Percentiles rank a stretch among this genome's conserved stretches.
These are phyloP conservation scores for Ceyx melanurus DNA, from an alignment of 2,113 vertebrate genomes.

Conservation along the genomic window DNA sequence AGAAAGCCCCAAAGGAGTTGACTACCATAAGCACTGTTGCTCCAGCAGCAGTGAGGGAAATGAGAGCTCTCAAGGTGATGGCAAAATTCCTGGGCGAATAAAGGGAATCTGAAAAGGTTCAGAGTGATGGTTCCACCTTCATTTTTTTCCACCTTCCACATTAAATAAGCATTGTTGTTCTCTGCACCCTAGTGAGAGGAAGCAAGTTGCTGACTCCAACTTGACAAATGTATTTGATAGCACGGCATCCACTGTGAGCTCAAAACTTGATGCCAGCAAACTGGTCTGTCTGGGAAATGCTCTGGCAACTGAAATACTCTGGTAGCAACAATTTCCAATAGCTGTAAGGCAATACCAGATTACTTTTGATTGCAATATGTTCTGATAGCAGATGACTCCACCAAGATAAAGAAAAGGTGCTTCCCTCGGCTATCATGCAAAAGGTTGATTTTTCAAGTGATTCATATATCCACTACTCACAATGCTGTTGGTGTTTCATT, in stretches of 20 bases:
- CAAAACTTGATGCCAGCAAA: not conserved
- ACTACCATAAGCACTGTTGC: not conserved
- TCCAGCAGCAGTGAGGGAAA: not conserved
- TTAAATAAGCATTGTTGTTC: not conserved
- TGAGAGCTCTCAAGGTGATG: not conserved
- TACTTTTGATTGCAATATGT: not conserved
- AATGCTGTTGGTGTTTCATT: constrained; percentile 9
- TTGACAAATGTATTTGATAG: not conserved
- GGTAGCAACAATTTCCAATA: not conserved
- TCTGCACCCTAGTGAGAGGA: not conserved
- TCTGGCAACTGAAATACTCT: not conserved
- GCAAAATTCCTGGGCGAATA: not conserved
- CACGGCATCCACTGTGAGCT: not conserved
- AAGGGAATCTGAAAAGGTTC: not conserved
- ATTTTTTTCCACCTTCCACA: not conserved
- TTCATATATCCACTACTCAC: not conserved
- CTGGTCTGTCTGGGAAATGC: not conserved
- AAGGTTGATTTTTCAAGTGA: constrained; percentile 38
- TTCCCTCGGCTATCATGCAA: not conserved
- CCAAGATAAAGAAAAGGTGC: not conserved
- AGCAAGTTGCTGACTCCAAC: not conserved
- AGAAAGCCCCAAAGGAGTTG: not conserved
- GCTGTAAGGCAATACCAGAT: not conserved
- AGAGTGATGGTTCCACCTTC: fast-evolving
- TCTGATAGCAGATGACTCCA: not conserved